A percentile compares a stretch with the other conserved stretches of the same genome.
These are phyloP conservation scores for Balaeniceps rex DNA, from an alignment of 2,113 vertebrate species.

Conservation along the genomic window DNA sequence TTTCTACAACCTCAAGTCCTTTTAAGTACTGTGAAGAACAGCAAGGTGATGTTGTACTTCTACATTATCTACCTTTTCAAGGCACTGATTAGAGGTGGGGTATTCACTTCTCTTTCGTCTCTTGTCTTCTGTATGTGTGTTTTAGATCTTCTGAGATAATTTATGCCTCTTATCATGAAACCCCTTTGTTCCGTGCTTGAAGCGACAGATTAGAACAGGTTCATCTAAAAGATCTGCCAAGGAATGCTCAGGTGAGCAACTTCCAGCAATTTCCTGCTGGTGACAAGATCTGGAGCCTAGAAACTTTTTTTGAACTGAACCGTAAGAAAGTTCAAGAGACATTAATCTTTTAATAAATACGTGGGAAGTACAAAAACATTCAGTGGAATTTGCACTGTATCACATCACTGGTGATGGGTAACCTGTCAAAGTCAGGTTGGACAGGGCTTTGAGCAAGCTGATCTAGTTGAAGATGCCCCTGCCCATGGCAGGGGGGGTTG, in stretches of 20 bases:
- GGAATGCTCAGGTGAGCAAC: not conserved
- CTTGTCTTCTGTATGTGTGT: not conserved
- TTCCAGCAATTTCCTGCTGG: not conserved
- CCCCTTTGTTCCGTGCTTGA: not conserved
- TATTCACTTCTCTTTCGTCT: not conserved
- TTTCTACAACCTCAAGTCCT: not conserved
- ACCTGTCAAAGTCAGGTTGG: not conserved
- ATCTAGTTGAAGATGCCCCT: not conserved
- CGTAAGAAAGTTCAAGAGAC: not conserved
- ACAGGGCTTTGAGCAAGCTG: not conserved
- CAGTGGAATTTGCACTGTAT: not conserved
- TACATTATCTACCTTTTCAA: not conserved
- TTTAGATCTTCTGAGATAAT: not conserved
- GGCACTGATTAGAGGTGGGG: not conserved
- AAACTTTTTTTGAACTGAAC: not conserved
- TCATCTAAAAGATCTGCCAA: not conserved
- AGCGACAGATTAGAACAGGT: not conserved
- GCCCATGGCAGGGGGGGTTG: fast-evolving
- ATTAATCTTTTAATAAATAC: not conserved
- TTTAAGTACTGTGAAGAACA: not conserved
- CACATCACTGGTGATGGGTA: not conserved
- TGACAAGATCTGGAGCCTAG: not conserved
- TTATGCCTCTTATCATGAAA: not conserved
- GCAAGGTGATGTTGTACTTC: not conserved
- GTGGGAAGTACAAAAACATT: not conserved